phyloP scores from a whole-genome alignment of 2,888 invertebrate genomes.

The Tetramorium bicarinatum region DNA sequence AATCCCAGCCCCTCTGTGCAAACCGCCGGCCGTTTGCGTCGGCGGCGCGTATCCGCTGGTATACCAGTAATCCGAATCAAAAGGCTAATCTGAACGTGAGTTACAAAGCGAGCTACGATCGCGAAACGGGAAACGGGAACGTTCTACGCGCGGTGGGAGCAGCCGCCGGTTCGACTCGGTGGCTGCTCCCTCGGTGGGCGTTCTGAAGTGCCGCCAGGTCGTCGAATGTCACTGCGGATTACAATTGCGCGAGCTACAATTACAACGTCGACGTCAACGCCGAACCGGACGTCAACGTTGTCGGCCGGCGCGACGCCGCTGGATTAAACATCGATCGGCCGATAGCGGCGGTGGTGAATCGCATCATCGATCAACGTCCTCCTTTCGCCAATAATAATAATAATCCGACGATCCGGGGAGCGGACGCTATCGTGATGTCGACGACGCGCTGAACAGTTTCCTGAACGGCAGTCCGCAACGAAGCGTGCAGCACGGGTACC shows the following conservation, averaged over 20 bases:
- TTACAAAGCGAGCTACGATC: constrained; percentile 45
- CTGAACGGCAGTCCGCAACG: background rate
- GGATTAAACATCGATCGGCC: background rate
- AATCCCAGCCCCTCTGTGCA: background rate
- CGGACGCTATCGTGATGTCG: constrained; percentile 29
- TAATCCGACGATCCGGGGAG: constrained; percentile 24
- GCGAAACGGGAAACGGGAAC: background rate
- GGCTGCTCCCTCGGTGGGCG: no score
- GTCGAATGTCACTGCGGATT: constrained; percentile 42
- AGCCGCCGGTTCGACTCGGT: background rate
- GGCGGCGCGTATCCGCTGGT: background rate
- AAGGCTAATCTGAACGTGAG: constrained; percentile 54
- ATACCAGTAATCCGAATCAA: constrained; percentile 41
- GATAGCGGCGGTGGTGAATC: constrained; percentile 35
- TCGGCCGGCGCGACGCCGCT: background rate
- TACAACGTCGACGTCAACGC: constrained; percentile 35
- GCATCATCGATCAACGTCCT: constrained; percentile 48
- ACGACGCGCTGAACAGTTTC: constrained; percentile 44
- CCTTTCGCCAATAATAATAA: constrained; percentile 46
- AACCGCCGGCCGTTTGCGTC: background rate
- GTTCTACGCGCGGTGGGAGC: background rate
- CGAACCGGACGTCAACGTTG: constrained; percentile 12
- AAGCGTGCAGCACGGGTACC: background rate
- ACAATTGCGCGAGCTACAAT: constrained; percentile 56
- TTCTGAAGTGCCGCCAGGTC: constrained; percentile 40